These are phyloP conservation scores for Bombus polaris DNA, from an alignment of 1,140 invertebrate genomes.

Conservation along the genomic window DNA sequence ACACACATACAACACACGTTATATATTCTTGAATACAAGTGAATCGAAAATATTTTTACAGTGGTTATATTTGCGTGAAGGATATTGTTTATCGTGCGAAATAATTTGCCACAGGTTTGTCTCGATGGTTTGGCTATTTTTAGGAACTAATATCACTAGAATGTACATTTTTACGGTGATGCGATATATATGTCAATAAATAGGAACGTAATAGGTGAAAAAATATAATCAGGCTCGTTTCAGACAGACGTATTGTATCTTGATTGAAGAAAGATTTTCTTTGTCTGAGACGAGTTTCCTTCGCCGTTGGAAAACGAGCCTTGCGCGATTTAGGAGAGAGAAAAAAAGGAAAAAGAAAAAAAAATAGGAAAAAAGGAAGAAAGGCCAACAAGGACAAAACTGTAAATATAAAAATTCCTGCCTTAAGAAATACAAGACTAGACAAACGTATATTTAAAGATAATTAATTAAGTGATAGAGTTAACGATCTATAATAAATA, in stretches of 20 bases:
- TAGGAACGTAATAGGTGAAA: slow-evolving; percentile 49
- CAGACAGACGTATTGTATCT: slow-evolving; percentile 31
- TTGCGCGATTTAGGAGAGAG: not conserved
- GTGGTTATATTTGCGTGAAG: slow-evolving; percentile 23
- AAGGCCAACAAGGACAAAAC: slow-evolving; percentile 68
- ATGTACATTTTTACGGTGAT: slow-evolving; percentile 64
- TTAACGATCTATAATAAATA: slow-evolving; percentile 65
- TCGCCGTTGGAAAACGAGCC: slow-evolving; percentile 7
- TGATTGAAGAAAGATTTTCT: slow-evolving; percentile 30
- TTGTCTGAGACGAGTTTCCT: slow-evolving; percentile 43
- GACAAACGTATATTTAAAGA: slow-evolving; percentile 70
- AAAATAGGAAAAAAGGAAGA: slow-evolving; percentile 44
- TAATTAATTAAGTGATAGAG: slow-evolving; percentile 66
- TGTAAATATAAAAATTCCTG: slow-evolving; percentile 80
- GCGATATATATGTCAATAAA: slow-evolving; percentile 62
- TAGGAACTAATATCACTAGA: slow-evolving; percentile 67
- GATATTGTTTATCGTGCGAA: slow-evolving; percentile 42
- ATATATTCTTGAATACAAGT: slow-evolving; percentile 29
- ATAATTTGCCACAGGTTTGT: slow-evolving; percentile 67
- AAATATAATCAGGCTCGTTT: slow-evolving; percentile 46
- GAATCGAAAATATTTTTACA: slow-evolving; percentile 46
- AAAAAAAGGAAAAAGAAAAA: slow-evolving; percentile 24
- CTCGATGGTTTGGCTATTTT: slow-evolving; percentile 52
- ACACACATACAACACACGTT: not conserved
- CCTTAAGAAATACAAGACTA: slow-evolving; percentile 82